Percentiles rank a stretch among this genome's conserved stretches.
phyloP scores from a whole-genome alignment of 2,113 vertebrate species.

The Scomber scombrus region DNA sequence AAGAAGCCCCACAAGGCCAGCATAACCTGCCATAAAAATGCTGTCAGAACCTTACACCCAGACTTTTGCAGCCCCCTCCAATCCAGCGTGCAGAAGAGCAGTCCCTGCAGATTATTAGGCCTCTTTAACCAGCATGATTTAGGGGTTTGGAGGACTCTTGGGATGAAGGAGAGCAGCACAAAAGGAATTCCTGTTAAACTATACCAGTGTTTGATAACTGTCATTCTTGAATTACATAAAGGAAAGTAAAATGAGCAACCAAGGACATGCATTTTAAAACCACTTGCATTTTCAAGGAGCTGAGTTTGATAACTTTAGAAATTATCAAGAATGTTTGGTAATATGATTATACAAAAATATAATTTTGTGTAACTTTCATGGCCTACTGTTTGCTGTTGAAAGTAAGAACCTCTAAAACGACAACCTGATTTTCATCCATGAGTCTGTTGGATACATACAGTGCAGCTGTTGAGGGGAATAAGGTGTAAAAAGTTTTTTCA shows the following conservation, averaged over 20 bases:
- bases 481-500: constrained; percentile 8
- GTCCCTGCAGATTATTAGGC: constrained; percentile 26
- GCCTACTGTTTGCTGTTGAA: constrained; percentile 12
- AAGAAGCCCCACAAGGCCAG: constrained; percentile 66
- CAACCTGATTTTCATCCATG: background rate
- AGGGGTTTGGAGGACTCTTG: constrained; percentile 39
- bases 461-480: constrained; percentile 5
- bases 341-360: constrained; percentile 7
- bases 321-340: constrained; percentile 21
- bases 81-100: constrained; percentile 52
- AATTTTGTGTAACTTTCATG: constrained; percentile 19
- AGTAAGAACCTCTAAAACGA: constrained; percentile 16
- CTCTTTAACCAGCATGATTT: constrained; percentile 57
- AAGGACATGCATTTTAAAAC: constrained; percentile 33
- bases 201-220: constrained; percentile 30
- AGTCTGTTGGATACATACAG: constrained; percentile 11
- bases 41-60: constrained; percentile 43
- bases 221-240: constrained; percentile 39
- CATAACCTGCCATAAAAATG: constrained; percentile 59
- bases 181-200: constrained; percentile 37
- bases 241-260: constrained; percentile 25
- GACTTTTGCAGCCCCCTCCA: constrained; percentile 65
- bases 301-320: constrained; percentile 23
- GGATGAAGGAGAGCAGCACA: constrained; percentile 38
- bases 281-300: constrained; percentile 7